Evolutionary conservation across 2,113 vertebrate species (phyloP).

Genomic region (Helogale parvula): DNA sequence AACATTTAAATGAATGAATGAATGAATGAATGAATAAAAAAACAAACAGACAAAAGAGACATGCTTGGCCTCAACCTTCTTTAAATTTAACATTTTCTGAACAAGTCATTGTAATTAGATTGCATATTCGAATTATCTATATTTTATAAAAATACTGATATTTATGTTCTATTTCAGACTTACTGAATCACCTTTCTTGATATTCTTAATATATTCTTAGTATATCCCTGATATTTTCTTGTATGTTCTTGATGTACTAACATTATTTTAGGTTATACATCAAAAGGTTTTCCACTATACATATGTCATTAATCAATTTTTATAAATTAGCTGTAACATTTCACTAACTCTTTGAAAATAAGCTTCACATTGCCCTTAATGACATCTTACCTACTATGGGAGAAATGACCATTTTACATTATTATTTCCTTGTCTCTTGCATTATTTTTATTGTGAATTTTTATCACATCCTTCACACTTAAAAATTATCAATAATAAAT

Average conservation of each 20-base stretch:
- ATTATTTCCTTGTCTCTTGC: not conserved
- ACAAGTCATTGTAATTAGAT: not conserved
- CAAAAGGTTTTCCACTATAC: not conserved
- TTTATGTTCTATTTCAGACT: not conserved
- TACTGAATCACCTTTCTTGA: not conserved
- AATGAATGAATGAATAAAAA: too few relatives aligned
- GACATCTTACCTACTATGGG: not conserved
- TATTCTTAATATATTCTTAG: not conserved
- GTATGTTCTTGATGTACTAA: not conserved
- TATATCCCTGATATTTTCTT: not conserved
- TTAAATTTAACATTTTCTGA: not conserved
- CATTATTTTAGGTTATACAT: not conserved
- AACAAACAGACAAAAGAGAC: too few relatives aligned
- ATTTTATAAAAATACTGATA: not conserved
- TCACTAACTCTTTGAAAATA: not conserved
- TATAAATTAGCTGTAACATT: not conserved
- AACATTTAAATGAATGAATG: too few relatives aligned
- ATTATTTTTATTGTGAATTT: not conserved
- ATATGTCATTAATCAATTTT: not conserved
- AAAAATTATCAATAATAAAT: not conserved
- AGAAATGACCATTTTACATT: not conserved
- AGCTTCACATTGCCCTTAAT: not conserved
- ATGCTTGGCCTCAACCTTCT: not conserved
- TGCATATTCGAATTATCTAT: not conserved
- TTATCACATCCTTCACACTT: not conserved